phyloP scores from a whole-genome alignment of 2,888 invertebrate species.

The Thereva unica region DNA sequence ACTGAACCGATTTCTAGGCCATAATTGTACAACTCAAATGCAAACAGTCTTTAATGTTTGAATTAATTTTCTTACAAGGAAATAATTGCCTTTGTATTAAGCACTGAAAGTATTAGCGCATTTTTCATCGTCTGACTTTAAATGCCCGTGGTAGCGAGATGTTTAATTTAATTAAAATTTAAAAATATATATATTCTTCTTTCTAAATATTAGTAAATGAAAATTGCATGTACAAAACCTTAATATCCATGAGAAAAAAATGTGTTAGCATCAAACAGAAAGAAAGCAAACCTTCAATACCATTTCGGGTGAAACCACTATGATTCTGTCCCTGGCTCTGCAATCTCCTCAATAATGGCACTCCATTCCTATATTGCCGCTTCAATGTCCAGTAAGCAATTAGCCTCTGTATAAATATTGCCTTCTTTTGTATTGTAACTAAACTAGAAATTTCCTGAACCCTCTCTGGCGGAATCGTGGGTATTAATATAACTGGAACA shows the following conservation, averaged over 20 bases:
- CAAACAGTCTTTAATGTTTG: too few relatives aligned
- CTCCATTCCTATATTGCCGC: slow-evolving; percentile 91
- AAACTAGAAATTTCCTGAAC: slow-evolving; percentile 84
- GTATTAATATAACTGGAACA: slow-evolving; percentile 89
- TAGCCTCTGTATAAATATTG: slow-evolving; percentile 84
- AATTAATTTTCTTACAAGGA: too few relatives aligned
- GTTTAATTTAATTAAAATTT: too few relatives aligned
- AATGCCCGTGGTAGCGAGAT: too few relatives aligned
- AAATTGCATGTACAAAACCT: neutral
- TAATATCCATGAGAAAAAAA: neutral
- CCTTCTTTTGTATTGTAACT: slow-evolving; percentile 75
- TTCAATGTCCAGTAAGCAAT: slow-evolving; percentile 98
- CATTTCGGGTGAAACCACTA: slow-evolving; percentile 61
- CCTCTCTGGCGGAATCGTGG: slow-evolving; percentile 86
- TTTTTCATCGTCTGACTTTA: too few relatives aligned
- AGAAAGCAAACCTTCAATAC: slow-evolving; percentile 60
- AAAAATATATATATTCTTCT: too few relatives aligned
- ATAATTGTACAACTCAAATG: too few relatives aligned
- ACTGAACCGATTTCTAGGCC: too few relatives aligned
- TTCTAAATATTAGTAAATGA: neutral
- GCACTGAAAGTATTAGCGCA: too few relatives aligned
- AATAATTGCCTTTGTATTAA: too few relatives aligned
- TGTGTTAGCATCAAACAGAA: neutral
- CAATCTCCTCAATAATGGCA: slow-evolving; percentile 84
- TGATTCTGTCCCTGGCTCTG: slow-evolving; percentile 66